These are phyloP conservation scores for Drosophila pegasa DNA, from an alignment of 2,888 invertebrate species.

Conservation along the genomic window DNA sequence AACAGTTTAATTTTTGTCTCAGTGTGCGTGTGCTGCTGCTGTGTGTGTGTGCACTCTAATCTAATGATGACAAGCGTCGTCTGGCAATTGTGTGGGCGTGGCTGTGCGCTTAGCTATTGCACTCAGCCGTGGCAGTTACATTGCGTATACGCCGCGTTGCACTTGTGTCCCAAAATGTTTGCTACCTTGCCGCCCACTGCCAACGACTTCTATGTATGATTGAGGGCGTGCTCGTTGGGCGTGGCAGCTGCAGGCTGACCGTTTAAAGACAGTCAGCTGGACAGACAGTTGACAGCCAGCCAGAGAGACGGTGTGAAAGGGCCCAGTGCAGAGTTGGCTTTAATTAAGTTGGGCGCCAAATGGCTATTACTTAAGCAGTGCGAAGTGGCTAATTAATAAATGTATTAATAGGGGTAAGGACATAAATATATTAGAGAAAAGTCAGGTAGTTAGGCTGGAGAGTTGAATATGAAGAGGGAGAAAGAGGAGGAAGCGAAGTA, in stretches of 20 bases:
- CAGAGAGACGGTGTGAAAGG: neutral
- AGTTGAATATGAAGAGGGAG: neutral
- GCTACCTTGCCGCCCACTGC: slow-evolving; percentile 25
- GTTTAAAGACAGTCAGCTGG: slow-evolving; percentile 21
- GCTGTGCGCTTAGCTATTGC: slow-evolving; percentile 32
- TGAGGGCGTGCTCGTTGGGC: neutral
- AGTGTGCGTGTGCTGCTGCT: slow-evolving; percentile 23
- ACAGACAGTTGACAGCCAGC: slow-evolving; percentile 22
- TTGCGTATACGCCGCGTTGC: slow-evolving; percentile 73
- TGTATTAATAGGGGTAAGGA: too few species aligned
- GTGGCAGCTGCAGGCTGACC: slow-evolving; percentile 5
- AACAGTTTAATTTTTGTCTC: slow-evolving; percentile 52
- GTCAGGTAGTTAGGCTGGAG: neutral
- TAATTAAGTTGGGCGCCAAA: neutral
- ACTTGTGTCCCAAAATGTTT: slow-evolving; percentile 58
- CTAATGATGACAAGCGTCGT: slow-evolving; percentile 79
- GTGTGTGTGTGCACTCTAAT: slow-evolving; percentile 63
- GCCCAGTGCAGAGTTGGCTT: neutral
- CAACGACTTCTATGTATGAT: neutral
- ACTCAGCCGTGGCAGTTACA: slow-evolving; percentile 35
- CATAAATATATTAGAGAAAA: too few species aligned
- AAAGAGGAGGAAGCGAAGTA: neutral
- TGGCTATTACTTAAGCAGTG: neutral
- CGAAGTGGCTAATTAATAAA: neutral
- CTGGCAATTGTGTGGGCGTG: slow-evolving; percentile 55